Evolutionary conservation across 1,140 invertebrate species (phyloP).

Genomic region (Euura saliciscinereae): DNA sequence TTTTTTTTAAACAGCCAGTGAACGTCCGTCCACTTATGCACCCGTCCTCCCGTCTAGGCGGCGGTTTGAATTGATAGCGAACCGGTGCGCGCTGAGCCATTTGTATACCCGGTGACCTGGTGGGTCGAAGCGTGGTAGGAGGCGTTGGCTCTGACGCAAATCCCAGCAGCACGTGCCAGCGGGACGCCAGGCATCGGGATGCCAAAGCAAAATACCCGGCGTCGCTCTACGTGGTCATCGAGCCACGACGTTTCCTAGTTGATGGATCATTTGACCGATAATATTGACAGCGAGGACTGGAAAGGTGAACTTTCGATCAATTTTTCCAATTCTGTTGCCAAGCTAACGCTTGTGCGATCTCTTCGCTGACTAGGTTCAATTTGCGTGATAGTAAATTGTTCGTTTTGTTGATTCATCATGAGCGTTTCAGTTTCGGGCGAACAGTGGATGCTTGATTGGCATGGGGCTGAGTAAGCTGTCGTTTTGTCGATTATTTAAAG

Average conservation of each 20-base stretch:
- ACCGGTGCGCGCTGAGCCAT: background rate
- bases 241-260: background rate
- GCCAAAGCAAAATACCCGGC: background rate
- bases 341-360: background rate
- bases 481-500: background rate
- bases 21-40: background rate
- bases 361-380: background rate
- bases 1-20: background rate
- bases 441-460: background rate
- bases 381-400: background rate
- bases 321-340: background rate
- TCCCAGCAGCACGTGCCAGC: background rate
- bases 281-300: background rate
- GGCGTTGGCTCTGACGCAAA: background rate
- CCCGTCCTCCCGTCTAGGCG: background rate
- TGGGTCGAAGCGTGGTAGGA: background rate
- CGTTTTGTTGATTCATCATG: background rate
- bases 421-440: background rate
- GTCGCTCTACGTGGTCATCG: background rate
- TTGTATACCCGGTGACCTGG: background rate
- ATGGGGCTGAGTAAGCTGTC: background rate
- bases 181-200: background rate
- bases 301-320: background rate
- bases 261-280: background rate
- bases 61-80: background rate